Base-by-base conservation (phyloP, 2,888 invertebrate genomes). In the Adela reaumurella region DNA sequence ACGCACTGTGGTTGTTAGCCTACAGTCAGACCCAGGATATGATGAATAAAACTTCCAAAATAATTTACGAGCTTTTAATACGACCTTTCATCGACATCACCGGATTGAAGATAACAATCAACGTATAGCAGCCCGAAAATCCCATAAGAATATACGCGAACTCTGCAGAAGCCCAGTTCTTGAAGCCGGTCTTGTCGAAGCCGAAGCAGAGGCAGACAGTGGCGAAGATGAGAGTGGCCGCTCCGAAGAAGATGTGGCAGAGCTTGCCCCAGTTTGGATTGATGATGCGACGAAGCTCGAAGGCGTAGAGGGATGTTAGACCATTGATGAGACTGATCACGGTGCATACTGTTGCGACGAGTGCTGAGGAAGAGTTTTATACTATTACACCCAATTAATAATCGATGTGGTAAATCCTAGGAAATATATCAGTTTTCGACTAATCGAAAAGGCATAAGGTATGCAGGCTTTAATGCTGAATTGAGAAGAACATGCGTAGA, bases 151-250 rank as follows among this genome's bases (percentile, higher is more conserved):
- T 29, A 29, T 58, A 54, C 1, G 57, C 47, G 10, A 57, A 49
- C 47, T 55, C 54, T 14, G 50, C 35, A 2, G 61, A 56, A 14
- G 57, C 54, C 60, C 58, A 62, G 14, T 48, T 53, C 8, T 19
- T 55, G 44, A 61, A 62, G 6, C 56, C 55, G 18, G 51, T 52
- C 46, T 60, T 59, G 16, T 51, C 45, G 45, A 52, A 60, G 20
- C 61, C 61, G 49, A 52, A 58, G 19, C 50, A 50, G n/a, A 60
- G 45, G 43, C 56, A 57, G 10, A 53, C 53, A 16, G 58, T 58
- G 2, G 59, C 59, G 17, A 56, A 18, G 1, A 53, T 35, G 45
- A 59, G 60, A 3, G 59, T 56, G 35, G 53, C 48, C 4, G 54
- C 53, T 19, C 56, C 57, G 42, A 56, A 50, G 43, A 56, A 51